Evolutionary conservation across 2,888 invertebrate genomes (phyloP), one percentile per base, ranked within the genome.

Genomic region (Iphiclides podalirius): DNA sequence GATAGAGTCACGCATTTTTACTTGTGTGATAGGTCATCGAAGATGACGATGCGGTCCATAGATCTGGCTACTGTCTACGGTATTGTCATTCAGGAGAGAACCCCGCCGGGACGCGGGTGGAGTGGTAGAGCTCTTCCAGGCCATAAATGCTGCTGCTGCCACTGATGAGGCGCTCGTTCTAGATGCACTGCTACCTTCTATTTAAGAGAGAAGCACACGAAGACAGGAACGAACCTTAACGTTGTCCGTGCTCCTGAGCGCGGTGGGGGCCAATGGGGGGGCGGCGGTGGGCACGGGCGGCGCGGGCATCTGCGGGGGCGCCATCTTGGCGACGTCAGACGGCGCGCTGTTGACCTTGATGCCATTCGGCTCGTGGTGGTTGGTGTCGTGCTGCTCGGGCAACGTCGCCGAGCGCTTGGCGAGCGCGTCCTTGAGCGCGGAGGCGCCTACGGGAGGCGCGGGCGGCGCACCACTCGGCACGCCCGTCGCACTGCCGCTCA

Each of bases 311-410:
- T 79, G 76, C 14, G 89, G 88, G 41, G 81, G 84, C 63, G 65
- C 74, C 60, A 62, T 75, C 52, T 79, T 85, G 52, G 77, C 72
- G 14, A 70, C 67, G 66, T 87, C 83, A 54, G 77, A 79, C 2
- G 82, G 78, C 52, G 79, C 75, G 67, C 82, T 81, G 77, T 84
- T 75, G 70, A 86, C 73, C 70, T 86, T 79, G 68, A 79, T 73
- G 64, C 89, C 82, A 67, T 86, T 91, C 35, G 90, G 77, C 58
- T 89, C 89, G 65, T 89, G 80, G 62, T 89, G 82, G 67, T 88
- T 90, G 64, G 77, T 83, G 67, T 88, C 80, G 59, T 83, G 74
- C 31, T 77, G 72, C 49, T 86, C 85, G 23, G 89, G 82, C 52
- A 88, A 72, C 37, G 87, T 83, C 47, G 84, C 79, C 44, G 86